phyloP scores from a whole-genome alignment of 2,797 vertebrate species.

The Heliangelus exortis region DNA sequence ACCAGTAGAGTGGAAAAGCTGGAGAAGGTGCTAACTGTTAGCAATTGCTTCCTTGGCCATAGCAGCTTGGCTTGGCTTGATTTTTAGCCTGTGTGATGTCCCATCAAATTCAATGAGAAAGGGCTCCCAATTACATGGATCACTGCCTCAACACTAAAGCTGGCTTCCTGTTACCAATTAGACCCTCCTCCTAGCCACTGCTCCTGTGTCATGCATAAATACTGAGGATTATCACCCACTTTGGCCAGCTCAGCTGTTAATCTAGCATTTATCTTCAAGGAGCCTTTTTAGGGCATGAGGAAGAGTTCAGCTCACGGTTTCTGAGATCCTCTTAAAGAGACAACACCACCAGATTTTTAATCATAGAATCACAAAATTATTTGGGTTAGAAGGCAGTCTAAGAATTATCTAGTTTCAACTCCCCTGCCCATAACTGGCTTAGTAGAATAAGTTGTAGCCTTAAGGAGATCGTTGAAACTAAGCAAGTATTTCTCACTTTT shows the following conservation, averaged over 20 bases:
- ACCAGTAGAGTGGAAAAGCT: not conserved
- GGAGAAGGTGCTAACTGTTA: not conserved
- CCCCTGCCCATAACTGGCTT: no score
- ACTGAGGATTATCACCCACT: not conserved
- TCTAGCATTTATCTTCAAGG: not conserved
- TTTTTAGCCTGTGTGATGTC: not conserved
- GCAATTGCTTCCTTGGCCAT: not conserved
- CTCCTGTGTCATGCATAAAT: not conserved
- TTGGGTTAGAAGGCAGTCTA: no score
- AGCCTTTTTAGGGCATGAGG: fast-evolving
- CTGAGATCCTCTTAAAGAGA: not conserved
- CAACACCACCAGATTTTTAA: not conserved
- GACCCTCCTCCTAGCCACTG: not conserved
- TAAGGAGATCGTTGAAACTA: not conserved
- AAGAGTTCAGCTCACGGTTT: not conserved
- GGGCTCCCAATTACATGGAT: not conserved
- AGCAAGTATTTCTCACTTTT: not conserved
- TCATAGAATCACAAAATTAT: no score
- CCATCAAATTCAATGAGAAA: not conserved
- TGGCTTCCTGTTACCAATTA: not conserved
- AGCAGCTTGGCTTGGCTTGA: not conserved
- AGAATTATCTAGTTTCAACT: no score
- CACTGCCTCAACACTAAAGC: not conserved
- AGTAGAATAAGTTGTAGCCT: not conserved
- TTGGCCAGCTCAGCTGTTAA: not conserved